Evolutionary conservation across 2,888 invertebrate species (phyloP), one percentile per base, ranked within the genome.

Genomic region (Theretra japonica): DNA sequence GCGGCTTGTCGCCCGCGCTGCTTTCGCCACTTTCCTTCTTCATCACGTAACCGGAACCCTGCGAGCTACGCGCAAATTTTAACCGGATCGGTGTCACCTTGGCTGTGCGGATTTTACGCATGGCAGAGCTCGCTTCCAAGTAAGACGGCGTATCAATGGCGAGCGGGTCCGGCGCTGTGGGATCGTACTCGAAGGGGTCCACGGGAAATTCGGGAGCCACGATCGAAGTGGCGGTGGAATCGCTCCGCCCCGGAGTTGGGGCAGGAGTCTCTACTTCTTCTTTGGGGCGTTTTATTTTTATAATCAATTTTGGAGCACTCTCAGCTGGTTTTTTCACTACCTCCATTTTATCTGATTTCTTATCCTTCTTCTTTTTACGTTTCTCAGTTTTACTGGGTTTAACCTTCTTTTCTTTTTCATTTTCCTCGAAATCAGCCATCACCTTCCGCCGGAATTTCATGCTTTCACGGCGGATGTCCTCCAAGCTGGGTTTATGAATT

Each of bases 361-460:
- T 88, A 91, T 95, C 90, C 92, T 96, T 90, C 88, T 95, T 90
- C 88, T 92, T 93, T 86, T 94, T 93, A 48, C 90, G 89, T 80
- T 91, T 91, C 77, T 93, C 92, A 75, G 90, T 89, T 73, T 92
- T 92, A 73, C 80, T 86, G 72, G 90, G 85, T 86, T 92, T 90
- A 79, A 86, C 86, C 78, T 93, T 91, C 77, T 95, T 93, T 21
- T 90, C 90, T 77, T 95, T 95, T 78, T 96, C 96, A 77, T 95
- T 95, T 79, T 96, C 96, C 74, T 96, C 96, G 83, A 98, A 97
- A 83, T 97, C 97, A 5, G 97, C 97, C 97, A 97, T 97, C 4
- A 98, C 96, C 95, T 96, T 96, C 76, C 97, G 96, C 21, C 98
- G 95, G 88, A 96, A 98, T 85, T 97, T 98, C 98, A 98, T 98